Conservation (phyloP, 2,113 vertebrate genomes). For the Apteryx owenii region DNA sequence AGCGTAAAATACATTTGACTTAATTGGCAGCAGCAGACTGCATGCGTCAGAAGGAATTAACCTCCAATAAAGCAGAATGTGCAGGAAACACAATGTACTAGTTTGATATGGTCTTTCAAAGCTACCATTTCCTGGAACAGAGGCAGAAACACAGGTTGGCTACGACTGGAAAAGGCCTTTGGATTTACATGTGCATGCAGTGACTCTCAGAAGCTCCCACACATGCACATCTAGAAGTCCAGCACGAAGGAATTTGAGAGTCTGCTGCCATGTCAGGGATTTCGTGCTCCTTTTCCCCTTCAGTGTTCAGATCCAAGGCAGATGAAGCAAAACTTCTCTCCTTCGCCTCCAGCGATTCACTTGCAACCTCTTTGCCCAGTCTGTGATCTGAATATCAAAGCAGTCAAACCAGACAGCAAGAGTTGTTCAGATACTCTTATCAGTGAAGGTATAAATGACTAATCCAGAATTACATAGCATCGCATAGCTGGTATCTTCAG, state of each 20-base stretch:
- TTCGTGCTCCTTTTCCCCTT: background rate
- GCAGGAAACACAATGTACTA: slow-evolving; percentile 69
- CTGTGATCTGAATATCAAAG: background rate
- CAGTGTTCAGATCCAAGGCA: slow-evolving; percentile 16
- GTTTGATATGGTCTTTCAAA: slow-evolving; percentile 64
- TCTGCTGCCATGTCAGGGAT: background rate
- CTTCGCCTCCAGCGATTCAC: background rate
- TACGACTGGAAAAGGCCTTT: slow-evolving; percentile 21
- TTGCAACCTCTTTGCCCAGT: background rate
- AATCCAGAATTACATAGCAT: background rate
- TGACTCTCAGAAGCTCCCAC: background rate
- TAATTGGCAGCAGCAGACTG: slow-evolving; percentile 34
- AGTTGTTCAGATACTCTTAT: background rate
- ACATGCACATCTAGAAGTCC: background rate
- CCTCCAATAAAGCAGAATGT: slow-evolving; percentile 33
- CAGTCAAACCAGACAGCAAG: background rate
- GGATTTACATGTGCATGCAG: slow-evolving; percentile 33
- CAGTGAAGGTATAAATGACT: background rate
- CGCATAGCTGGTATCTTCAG: background rate
- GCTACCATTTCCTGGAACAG: slow-evolving; percentile 55
- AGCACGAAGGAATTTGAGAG: slow-evolving; percentile 12
- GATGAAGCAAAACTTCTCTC: background rate
- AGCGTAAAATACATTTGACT: slow-evolving; percentile 42
- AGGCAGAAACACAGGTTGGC: background rate
- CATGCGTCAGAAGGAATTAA: slow-evolving; percentile 52